Evolutionary conservation across 2,888 invertebrate species (phyloP), one percentile per base, ranked within the genome.

Genomic region (Metellina segmentata): DNA sequence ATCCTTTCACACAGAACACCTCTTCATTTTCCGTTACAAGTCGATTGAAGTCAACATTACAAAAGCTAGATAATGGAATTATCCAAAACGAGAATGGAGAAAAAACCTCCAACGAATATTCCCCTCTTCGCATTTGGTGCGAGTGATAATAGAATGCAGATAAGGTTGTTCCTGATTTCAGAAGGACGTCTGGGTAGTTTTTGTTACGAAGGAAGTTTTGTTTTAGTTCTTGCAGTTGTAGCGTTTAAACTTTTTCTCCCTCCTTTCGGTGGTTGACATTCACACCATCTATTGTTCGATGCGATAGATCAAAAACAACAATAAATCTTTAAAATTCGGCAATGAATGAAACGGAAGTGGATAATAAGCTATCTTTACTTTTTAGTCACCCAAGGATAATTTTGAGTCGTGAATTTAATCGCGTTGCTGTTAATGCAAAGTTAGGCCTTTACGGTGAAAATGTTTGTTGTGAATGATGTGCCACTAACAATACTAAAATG

Each of bases 31-130:
- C 81, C 77, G 89, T 77, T 89, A 72, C 72, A 48, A 72, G 53
- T 87, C 87, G 72, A 51, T 69, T 74, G 70, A 81, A 88, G 81
- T 81, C 74, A 71, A n/a, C 49, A 87, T 88, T 81, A 88, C 88
- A 74, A 89, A 82, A 89, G 69, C 48, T 6, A 34, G 77, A 53
- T 77, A 89, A 82, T 61, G 82, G 61, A 81, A 79, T 81, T 72
- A 88, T 72, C 81, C 81, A 75, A 9, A 85, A 85, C 82, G 72
- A n/a, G 75, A 85, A 16, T 48, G 75, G 72, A 78, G 61, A 74
- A 86, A 75, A 78, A 86, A 48, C 69, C 72, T n/a, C 52, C 74
- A 48, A 48, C 48, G 52, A 75, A n/a, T 61, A 52, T 75, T 85
- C 75, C 20, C 34, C 34, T 61, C 61, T 20, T 51, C 74, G 52